Evolutionary conservation across 2,888 invertebrate species (phyloP).

Genomic region (Torymus auratus): DNA sequence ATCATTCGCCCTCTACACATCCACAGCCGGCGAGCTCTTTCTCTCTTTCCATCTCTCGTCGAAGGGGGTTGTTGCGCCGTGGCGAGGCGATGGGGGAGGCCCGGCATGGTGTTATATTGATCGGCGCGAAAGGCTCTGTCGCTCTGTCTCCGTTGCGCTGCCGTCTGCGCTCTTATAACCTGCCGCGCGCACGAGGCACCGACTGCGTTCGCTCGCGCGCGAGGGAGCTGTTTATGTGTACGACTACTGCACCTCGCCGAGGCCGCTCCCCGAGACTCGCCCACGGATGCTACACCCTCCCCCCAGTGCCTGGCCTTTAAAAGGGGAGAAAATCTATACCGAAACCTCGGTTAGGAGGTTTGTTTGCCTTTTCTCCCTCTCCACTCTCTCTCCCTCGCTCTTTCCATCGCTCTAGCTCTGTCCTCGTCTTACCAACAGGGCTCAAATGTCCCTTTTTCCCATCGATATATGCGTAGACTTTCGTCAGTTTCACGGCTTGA

Average conservation of each 20-base stretch:
- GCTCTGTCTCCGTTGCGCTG: constrained; percentile 2
- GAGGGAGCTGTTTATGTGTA: constrained; percentile 57
- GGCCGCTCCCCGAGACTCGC: constrained; percentile 31
- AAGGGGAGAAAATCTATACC: constrained; percentile 47
- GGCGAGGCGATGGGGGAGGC: constrained; percentile 60
- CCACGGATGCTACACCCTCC: not conserved
- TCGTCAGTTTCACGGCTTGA: constrained; percentile 31
- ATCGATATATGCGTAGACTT: not conserved
- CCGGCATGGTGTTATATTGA: constrained; percentile 70
- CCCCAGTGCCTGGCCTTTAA: constrained; percentile 26
- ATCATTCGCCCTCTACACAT: constrained; percentile 24
- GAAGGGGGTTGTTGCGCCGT: constrained; percentile 40
- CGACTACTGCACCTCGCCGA: constrained; percentile 9
- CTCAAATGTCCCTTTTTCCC: no score
- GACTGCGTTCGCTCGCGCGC: constrained; percentile 26
- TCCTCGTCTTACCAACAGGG: no score
- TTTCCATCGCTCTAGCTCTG: not conserved
- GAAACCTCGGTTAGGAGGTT: constrained; percentile 52
- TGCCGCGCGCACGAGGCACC: constrained; percentile 60
- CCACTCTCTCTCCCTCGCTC: constrained; percentile 24
- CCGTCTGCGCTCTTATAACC: constrained; percentile 65
- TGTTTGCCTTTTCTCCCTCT: constrained; percentile 26
- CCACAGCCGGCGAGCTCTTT: not conserved
- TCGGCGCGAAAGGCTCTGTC: constrained; percentile 60
- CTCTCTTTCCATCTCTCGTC: not conserved